Evolutionary conservation across 2,113 vertebrate species (phyloP).

Genomic region (Pelecanoides urinatrix): DNA sequence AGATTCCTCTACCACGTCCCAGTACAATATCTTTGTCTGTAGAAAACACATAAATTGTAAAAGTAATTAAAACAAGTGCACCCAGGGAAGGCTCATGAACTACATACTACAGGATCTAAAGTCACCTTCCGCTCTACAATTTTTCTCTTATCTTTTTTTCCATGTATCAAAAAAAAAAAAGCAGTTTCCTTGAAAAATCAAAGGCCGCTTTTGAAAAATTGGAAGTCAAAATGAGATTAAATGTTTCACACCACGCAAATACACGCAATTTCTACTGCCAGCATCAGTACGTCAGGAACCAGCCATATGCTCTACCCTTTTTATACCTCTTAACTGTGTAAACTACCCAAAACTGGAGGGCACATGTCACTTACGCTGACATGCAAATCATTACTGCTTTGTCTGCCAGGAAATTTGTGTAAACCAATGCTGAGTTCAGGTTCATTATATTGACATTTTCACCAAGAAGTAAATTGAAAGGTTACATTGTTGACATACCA

Average conservation of each 20-base stretch:
- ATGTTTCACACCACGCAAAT: neutral
- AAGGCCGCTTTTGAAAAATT: neutral
- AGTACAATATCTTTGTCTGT: neutral
- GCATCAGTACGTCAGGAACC: neutral
- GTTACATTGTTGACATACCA: slow-evolving; percentile 52
- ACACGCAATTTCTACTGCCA: neutral
- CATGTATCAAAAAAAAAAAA: neutral
- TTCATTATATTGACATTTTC: slow-evolving; percentile 58
- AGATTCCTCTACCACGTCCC: neutral
- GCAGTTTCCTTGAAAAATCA: neutral
- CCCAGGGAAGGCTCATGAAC: neutral
- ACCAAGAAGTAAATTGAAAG: slow-evolving; percentile 57
- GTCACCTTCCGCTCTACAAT: neutral
- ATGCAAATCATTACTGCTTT: slow-evolving; percentile 61
- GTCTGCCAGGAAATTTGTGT: slow-evolving; percentile 64
- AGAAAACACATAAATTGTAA: neutral
- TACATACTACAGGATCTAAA: neutral
- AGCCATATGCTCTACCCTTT: neutral
- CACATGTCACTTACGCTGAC: slow-evolving; percentile 41
- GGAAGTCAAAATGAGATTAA: neutral
- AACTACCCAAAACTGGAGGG: slow-evolving; percentile 48
- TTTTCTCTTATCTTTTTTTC: neutral
- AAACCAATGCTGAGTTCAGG: slow-evolving; percentile 50
- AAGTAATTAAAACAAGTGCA: neutral
- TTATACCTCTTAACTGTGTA: slow-evolving; percentile 25